phyloP scores from a whole-genome alignment of 2,888 invertebrate species.

The Dasysyrphus albostriatus region DNA sequence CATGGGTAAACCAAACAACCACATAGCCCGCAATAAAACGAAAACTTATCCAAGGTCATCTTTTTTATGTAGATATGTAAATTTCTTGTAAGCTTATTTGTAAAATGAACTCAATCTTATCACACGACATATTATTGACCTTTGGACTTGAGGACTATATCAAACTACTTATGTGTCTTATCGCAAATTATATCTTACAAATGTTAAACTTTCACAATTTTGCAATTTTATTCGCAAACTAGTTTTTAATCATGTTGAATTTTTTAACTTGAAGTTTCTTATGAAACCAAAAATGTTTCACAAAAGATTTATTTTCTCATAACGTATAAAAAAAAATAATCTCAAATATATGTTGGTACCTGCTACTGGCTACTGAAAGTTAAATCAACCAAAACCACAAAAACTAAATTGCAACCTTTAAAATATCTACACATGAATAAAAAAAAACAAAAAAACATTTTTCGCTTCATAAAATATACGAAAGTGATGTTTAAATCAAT shows the following conservation, averaged over 20 bases:
- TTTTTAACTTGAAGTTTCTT: slow-evolving; percentile 1
- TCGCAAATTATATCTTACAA: background rate
- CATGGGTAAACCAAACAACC: background rate
- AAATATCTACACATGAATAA: background rate
- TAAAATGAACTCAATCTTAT: background rate
- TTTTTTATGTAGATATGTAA: background rate
- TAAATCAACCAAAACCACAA: slow-evolving; percentile 18
- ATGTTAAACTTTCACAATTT: slow-evolving; percentile 3
- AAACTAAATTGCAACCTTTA: slow-evolving; percentile 4
- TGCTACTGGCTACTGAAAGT: background rate
- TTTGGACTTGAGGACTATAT: background rate
- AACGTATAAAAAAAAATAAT: background rate
- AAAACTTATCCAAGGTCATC: background rate
- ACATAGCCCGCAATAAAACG: background rate
- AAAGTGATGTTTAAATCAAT: slow-evolving; percentile 66
- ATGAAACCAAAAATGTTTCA: background rate
- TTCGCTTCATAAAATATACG: slow-evolving; percentile 49
- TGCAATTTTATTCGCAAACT: slow-evolving; percentile 18
- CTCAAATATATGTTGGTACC: background rate
- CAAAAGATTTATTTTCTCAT: slow-evolving; percentile 2
- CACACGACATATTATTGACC: background rate
- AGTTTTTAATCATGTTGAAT: background rate
- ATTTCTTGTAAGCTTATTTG: background rate
- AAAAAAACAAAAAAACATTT: background rate
- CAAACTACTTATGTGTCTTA: background rate